Evolutionary conservation across 1,140 invertebrate genomes (phyloP), one percentile per base, ranked within the genome.

Genomic region (Drosophila oshimai): DNA sequence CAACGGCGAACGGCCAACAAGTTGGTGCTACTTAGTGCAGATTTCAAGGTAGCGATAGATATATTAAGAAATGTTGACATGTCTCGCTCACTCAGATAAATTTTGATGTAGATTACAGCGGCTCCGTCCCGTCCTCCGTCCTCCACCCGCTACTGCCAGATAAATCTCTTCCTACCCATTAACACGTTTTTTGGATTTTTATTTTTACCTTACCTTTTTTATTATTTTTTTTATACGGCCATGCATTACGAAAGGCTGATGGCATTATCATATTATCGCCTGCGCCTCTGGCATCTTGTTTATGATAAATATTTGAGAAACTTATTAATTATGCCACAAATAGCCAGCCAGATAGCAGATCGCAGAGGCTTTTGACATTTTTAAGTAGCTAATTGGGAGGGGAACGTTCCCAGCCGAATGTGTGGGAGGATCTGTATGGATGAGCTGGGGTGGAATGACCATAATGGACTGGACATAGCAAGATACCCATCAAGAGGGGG

Each of bases 1-100:
- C 70, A 74, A 42, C 69, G 53, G 17, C 50, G 41, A 55, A 10
- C 74, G 54, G 17, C 55, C 46, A 51, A 47, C 49, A 51, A 72
- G 58, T 72, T 86, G 80, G 71, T 86, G 81, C 80, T 75, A 87
- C 81, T 86, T 87, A 80, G 57, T 80, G 72, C 80, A 87, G 80
- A 86, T 86, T 86, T 86, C 80, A 80, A 69, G 81, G 81, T 86
- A 86, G 51, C 80, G 80, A 86, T 86, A 86, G 81, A 86, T 87
- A 84, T 87, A 86, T 86, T 84, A 87, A 86, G 80, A 86, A 86
- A 87, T 86, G 80, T 80, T 86, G 80, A 86, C 80, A 86, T 87
- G 80, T 87, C 80, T 86, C 75, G 80, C 80, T 84, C 80, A 84
- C 76, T 80, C 67, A 76, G 81, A 87, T 87, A 87, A 87, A 87